Conservation (phyloP, 2,888 invertebrate genomes). For the Hydroisotoma schaefferi region DNA sequence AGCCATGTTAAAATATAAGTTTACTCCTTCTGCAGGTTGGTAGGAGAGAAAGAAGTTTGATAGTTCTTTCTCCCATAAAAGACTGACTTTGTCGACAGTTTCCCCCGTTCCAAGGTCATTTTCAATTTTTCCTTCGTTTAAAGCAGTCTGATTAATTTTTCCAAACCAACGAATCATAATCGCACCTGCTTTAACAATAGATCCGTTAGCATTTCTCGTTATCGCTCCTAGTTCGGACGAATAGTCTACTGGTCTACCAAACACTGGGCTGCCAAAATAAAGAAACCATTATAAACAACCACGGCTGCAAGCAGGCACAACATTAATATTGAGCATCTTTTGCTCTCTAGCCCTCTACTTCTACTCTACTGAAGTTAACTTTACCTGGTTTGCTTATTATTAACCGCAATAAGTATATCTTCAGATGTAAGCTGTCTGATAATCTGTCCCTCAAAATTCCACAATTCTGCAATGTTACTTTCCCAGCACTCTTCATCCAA, state of each 20-base stretch:
- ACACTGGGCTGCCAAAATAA: conserved; percentile 57
- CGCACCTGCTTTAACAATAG: conserved; percentile 63
- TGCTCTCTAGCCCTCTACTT: too few species aligned
- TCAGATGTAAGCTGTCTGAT: conserved; percentile 44
- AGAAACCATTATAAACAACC: background rate
- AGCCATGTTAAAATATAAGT: conserved; percentile 61
- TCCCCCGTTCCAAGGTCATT: conserved; percentile 72
- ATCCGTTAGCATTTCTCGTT: conserved; percentile 58
- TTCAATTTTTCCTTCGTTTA: conserved; percentile 64
- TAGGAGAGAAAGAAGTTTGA: conserved; percentile 24
- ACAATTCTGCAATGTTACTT: conserved; percentile 49
- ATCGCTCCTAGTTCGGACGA: conserved; percentile 62
- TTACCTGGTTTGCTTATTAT: conserved; percentile 44
- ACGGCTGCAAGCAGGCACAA: background rate
- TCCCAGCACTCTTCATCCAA: conserved; percentile 49
- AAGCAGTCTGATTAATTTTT: conserved; percentile 61
- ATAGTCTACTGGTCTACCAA: conserved; percentile 65
- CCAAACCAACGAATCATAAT: conserved; percentile 62
- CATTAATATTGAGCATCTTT: background rate
- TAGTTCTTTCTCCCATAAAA: conserved; percentile 40
- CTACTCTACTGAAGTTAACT: background rate
- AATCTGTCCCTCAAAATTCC: conserved; percentile 47
- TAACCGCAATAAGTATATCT: conserved; percentile 49
- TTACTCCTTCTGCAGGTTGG: conserved; percentile 50
- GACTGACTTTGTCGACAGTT: conserved; percentile 58